phyloP scores from a whole-genome alignment of 2,113 vertebrate genomes.

The Dipodomys stephensi region DNA sequence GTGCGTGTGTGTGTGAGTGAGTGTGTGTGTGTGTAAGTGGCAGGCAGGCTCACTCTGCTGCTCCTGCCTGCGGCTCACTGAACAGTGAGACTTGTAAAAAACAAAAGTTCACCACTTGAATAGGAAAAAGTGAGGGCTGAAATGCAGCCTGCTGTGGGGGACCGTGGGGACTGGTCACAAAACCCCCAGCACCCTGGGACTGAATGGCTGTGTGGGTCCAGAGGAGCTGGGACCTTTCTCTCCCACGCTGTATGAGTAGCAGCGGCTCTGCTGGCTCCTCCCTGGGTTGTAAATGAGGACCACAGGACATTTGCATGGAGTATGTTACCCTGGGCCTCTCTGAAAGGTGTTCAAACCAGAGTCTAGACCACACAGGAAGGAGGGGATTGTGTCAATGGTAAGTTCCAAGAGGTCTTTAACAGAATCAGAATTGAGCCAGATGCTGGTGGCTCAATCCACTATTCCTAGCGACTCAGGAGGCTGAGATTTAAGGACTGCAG shows the following conservation, averaged over 20 bases:
- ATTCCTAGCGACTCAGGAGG: too few relatives aligned
- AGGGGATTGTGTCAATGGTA: neutral
- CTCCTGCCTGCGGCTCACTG: neutral
- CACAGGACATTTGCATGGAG: accelerated
- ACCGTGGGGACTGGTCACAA: accelerated
- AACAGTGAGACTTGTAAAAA: too few relatives aligned
- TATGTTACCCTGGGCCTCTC: too few relatives aligned
- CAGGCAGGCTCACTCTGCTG: too few relatives aligned
- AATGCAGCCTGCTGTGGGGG: accelerated
- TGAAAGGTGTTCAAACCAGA: neutral
- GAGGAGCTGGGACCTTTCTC: accelerated
- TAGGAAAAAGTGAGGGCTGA: too few relatives aligned
- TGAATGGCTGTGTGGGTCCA: too few relatives aligned
- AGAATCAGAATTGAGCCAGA: too few relatives aligned
- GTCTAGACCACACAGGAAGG: neutral
- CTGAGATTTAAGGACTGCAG: too few relatives aligned
- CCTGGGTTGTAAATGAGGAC: too few relatives aligned
- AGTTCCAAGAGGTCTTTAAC: neutral
- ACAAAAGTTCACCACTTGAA: too few relatives aligned
- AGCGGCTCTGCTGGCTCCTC: neutral
- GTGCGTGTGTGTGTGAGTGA: too few relatives aligned
- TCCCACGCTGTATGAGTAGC: neutral
- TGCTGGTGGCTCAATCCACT: neutral
- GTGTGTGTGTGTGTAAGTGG: too few relatives aligned
- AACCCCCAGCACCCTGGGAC: neutral